Evolutionary conservation across 2,888 invertebrate genomes (phyloP).

Genomic region (Sinopyrophorus schimmeli): DNA sequence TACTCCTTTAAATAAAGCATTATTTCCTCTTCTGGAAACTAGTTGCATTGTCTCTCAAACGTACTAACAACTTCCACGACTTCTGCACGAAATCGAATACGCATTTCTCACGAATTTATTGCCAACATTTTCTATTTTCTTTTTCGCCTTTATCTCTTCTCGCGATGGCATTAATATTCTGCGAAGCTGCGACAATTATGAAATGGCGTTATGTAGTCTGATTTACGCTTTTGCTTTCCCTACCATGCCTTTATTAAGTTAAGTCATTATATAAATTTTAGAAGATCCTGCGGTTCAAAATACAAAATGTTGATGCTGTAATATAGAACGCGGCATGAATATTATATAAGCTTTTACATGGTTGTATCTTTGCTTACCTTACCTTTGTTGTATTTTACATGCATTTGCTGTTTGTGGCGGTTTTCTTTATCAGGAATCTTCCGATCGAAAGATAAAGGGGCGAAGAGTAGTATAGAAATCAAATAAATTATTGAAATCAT

Average conservation of each 20-base stretch:
- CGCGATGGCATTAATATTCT: slow-evolving; percentile 14
- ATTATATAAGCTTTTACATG: slow-evolving; percentile 15
- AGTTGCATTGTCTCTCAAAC: too few relatives aligned
- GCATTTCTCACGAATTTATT: too few relatives aligned
- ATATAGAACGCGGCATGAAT: slow-evolving; percentile 25
- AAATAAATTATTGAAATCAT: slow-evolving; percentile 10
- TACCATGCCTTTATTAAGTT: slow-evolving; percentile 15
- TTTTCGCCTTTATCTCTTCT: too few relatives aligned
- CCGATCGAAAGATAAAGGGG: too few relatives aligned
- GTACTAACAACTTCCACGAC: too few relatives aligned
- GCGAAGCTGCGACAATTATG: slow-evolving; percentile 4
- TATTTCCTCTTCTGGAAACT: too few relatives aligned
- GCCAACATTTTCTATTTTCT: too few relatives aligned
- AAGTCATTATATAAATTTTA: slow-evolving; percentile 9
- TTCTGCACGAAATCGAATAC: too few relatives aligned
- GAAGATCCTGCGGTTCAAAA: slow-evolving; percentile 5
- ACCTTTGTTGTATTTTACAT: background rate
- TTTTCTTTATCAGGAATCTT: too few relatives aligned
- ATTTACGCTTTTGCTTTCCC: slow-evolving; percentile 5
- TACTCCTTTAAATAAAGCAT: too few relatives aligned
- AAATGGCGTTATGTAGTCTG: slow-evolving; percentile 1
- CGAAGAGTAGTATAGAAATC: slow-evolving; percentile 3
- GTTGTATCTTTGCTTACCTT: slow-evolving; percentile 7
- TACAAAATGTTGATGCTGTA: slow-evolving; percentile 19
- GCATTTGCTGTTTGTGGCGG: slow-evolving; percentile 3